phyloP scores from a whole-genome alignment of 2,888 invertebrate species.

The Sminthurinus aureus region DNA sequence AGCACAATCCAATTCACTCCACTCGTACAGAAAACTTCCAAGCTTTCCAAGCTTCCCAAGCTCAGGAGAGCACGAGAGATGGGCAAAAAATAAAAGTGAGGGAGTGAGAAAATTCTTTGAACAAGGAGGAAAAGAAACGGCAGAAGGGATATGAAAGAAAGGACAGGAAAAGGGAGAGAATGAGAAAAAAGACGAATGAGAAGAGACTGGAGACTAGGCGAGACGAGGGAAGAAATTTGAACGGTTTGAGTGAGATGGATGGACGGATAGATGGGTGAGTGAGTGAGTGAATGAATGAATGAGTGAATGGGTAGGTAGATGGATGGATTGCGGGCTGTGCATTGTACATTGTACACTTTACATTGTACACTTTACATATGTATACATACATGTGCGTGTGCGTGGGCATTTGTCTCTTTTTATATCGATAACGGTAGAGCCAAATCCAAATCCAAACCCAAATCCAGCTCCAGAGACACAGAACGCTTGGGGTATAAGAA shows the following conservation, averaged over 20 bases:
- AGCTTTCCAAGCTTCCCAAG: no score
- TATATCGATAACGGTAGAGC: not conserved
- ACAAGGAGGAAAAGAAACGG: not conserved
- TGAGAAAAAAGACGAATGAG: not conserved
- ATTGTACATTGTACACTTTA: no score
- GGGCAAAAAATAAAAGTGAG: not conserved
- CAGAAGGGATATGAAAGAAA: not conserved
- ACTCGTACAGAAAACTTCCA: no score
- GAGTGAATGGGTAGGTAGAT: conserved; percentile 18
- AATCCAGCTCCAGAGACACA: not conserved
- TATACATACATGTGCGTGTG: not conserved
- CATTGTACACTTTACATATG: not conserved
- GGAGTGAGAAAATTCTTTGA: conserved; percentile 15
- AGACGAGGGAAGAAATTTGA: conserved; percentile 25
- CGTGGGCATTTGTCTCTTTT: not conserved
- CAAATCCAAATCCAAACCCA: not conserved
- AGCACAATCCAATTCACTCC: no score
- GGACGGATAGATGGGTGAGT: conserved; percentile 11
- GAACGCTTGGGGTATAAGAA: not conserved
- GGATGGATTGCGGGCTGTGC: not conserved
- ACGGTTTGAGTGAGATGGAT: conserved; percentile 33
- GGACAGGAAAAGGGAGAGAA: conserved; percentile 3
- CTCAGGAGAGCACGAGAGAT: not conserved
- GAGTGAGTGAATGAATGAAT: no score
- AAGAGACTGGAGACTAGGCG: not conserved